phyloP scores from a whole-genome alignment of 1,140 invertebrate genomes.

The Penaeus chinensis region DNA sequence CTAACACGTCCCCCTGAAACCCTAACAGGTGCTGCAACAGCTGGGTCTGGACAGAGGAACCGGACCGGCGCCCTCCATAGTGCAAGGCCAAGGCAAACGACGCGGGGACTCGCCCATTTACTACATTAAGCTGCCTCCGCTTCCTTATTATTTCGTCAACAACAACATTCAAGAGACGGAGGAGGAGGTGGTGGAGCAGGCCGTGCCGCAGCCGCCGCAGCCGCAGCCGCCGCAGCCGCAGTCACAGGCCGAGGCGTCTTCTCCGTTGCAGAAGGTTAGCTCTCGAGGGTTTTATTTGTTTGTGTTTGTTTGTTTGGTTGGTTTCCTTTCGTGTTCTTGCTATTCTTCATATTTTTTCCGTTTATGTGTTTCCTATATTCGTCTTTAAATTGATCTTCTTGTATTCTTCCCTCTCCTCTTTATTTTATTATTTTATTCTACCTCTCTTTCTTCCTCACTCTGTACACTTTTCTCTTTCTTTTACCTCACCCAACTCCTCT shows the following conservation, averaged over 20 bases:
- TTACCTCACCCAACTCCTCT: no score
- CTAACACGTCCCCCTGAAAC: background rate
- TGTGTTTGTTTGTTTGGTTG: no score
- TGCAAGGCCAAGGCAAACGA: constrained; percentile 7
- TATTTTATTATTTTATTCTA: no score
- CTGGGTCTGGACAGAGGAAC: constrained; percentile 35
- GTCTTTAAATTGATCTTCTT: no score
- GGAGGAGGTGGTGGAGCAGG: background rate
- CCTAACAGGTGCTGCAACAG: constrained; percentile 24
- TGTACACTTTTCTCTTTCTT: no score
- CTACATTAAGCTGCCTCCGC: constrained; percentile 51
- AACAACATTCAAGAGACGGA: constrained; percentile 15
- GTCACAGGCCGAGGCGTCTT: background rate
- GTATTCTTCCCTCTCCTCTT: no score
- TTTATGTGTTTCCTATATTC: no score
- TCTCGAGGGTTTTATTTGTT: no score
- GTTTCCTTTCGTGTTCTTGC: no score
- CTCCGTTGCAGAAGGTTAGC: no score
- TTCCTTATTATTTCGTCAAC: constrained; percentile 52
- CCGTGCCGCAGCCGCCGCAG: background rate
- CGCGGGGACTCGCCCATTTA: constrained; percentile 49
- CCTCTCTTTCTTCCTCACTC: no score
- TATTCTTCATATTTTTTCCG: no score
- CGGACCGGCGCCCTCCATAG: background rate
- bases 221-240: background rate